A percentile compares a stretch with the other conserved stretches of the same genome.
Conservation (phyloP, 1,140 invertebrate species). For the Lordiphosa mommai region DNA sequence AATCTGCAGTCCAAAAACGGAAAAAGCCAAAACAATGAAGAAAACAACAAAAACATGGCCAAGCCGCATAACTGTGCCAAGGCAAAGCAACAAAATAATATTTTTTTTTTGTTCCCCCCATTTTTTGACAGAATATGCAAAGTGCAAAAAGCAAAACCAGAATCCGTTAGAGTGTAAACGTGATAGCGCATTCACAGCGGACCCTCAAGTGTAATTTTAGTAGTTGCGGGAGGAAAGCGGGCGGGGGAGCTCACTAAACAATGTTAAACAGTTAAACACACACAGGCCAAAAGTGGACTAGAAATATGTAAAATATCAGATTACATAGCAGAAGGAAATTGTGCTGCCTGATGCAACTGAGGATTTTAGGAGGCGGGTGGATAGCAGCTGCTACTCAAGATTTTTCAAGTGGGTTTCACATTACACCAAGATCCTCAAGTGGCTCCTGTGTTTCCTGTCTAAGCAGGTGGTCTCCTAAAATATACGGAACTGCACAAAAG, state of each 20-base stretch:
- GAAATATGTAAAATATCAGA: conserved; percentile 39
- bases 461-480: conserved; percentile 17
- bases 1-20: conserved; percentile 13
- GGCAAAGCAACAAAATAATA: conserved; percentile 29
- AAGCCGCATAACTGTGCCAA: conserved; percentile 71
- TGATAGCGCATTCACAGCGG: neutral
- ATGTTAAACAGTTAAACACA: conserved; percentile 33
- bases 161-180: conserved; percentile 5
- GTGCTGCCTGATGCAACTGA: conserved; percentile 25
- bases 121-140: conserved; percentile 35
- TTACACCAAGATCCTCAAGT: conserved; percentile 19
- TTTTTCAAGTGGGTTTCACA: conserved; percentile 32
- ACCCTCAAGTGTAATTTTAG: conserved; percentile 31
- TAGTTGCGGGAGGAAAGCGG: too few species aligned
- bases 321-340: conserved; percentile 33
- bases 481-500: conserved; percentile 23
- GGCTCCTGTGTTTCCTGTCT: conserved; percentile 9
- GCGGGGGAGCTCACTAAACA: conserved; percentile 32
- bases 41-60: conserved; percentile 27
- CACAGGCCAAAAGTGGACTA: conserved; percentile 52
- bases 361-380: conserved; percentile 1
- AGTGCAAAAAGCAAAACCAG: conserved; percentile 17
- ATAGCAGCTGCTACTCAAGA: conserved; percentile 29
- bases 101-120: conserved; percentile 8
- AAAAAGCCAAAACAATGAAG: conserved; percentile 7